Base-by-base conservation (phyloP, 1,140 invertebrate genomes). In the Ceratina calcarata region DNA sequence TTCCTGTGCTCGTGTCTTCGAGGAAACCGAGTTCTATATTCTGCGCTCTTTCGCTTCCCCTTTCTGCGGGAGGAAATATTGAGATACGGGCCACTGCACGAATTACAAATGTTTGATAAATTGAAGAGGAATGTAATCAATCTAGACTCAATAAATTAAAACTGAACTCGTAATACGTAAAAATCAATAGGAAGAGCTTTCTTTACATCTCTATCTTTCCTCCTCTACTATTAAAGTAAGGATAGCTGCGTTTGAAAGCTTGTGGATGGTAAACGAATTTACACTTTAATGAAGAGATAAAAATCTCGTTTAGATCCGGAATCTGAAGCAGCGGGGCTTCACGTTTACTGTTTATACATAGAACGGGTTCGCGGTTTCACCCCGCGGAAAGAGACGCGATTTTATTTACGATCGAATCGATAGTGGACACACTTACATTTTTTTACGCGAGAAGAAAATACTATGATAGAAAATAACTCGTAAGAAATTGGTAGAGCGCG, bases 361-460 rank as follows among this genome's bases (percentile, higher is more conserved):
- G 32, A 37, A 2, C 12, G 27, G 10, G 16, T 27, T 62, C 24
- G 61, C 20, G 18, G 20, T 49, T 32, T 57, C 13, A 32, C 51
- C 10, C 8, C 6, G 51, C 2, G 20, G 2, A 8, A 60, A 76
- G 27, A 15, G 22, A 70, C 37, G 24, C 69, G 20, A 20, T 7
- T 24, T 18, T 13, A 13, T 13, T 45, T 16, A 12, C 65, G 24
- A 69, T 20, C 22, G 15, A 10, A 7, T 57, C 15, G 16, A 6
- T 12, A 32, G 64, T 7, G 24, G 37, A 45, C 6, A 45, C 6
- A 45, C 37, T 45, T 45, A 45, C 6, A 45, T 10, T 6, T 45
- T 45, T 45, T 0, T 10, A 45, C 37, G 37, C 10, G 57, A 72
- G 70, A 75, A 78, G 77, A 73, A 86, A 85, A 87, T 78, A 87